These are phyloP conservation scores for Tetheella fluctuosa DNA, from an alignment of 2,888 invertebrate species.

Conservation along the genomic window DNA sequence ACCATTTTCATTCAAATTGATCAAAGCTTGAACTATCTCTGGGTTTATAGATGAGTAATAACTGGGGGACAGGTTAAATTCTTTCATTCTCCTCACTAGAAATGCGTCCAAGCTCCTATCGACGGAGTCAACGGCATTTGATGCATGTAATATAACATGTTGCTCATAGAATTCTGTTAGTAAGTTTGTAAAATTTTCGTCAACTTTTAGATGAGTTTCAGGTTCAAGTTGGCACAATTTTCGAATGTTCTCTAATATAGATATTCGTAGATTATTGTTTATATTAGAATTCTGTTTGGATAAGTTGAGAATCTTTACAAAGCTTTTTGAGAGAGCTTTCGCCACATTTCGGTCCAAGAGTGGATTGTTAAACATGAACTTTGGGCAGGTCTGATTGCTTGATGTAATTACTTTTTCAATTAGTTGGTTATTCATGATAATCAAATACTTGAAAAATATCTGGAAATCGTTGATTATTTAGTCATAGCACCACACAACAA, in stretches of 20 bases:
- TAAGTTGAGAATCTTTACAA: conserved; percentile 62
- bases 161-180: conserved; percentile 53
- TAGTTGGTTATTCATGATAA: conserved; percentile 62
- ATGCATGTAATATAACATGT: conserved; percentile 31
- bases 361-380: conserved; percentile 63
- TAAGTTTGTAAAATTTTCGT: conserved; percentile 53
- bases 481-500: too few species aligned
- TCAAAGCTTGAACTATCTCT: conserved; percentile 66
- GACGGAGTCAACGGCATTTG: conserved; percentile 24
- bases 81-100: conserved; percentile 56
- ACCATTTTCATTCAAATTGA: conserved; percentile 58
- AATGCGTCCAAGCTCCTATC: conserved; percentile 62
- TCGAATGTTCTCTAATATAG: conserved; percentile 63
- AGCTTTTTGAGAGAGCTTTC: conserved; percentile 62
- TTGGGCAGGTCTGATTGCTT: conserved; percentile 55
- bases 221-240: conserved; percentile 63
- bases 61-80: conserved; percentile 47
- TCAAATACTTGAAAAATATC: not conserved
- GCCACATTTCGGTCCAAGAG: conserved; percentile 67
- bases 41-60: conserved; percentile 48
- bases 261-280: conserved; percentile 57
- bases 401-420: conserved; percentile 65
- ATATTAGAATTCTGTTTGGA: conserved; percentile 54
- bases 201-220: conserved; percentile 55
- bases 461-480: not conserved